Evolutionary conservation across 1,140 invertebrate species (phyloP).

Genomic region (Pachyrhynchus sulphureomaculatus): DNA sequence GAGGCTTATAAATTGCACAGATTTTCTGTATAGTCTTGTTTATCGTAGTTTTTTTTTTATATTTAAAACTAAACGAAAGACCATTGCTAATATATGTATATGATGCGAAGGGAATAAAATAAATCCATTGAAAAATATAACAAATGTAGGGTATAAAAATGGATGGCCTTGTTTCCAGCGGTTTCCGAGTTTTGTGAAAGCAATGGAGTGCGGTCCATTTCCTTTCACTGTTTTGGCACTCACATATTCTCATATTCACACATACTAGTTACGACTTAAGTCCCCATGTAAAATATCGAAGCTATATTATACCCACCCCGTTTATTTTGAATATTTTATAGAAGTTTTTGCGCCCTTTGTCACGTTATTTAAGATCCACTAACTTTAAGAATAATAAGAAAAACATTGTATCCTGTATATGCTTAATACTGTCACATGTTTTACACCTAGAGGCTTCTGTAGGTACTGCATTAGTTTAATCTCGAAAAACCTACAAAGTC

Average conservation of each 20-base stretch:
- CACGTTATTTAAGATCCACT: too few species aligned
- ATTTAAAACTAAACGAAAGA: too few species aligned
- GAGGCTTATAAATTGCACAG: too few species aligned
- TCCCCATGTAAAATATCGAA: conserved; percentile 22
- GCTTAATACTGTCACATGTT: too few species aligned
- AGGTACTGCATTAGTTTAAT: too few species aligned
- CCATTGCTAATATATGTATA: conserved; percentile 30
- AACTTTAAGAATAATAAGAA: too few species aligned
- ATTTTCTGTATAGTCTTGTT: too few species aligned
- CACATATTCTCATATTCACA: conserved; percentile 41
- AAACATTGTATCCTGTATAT: too few species aligned
- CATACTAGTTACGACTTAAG: conserved; percentile 32
- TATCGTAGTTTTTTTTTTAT: too few species aligned
- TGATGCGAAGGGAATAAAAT: conserved; percentile 28
- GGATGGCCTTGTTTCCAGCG: conserved; percentile 40
- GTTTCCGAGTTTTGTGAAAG: conserved; percentile 38
- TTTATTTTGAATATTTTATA: conserved; percentile 22
- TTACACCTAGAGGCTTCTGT: too few species aligned
- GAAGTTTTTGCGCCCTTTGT: not conserved
- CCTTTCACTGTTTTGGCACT: conserved; percentile 34
- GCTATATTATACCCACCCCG: conserved; percentile 11
- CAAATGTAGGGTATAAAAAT: conserved; percentile 40
- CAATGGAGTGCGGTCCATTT: conserved; percentile 43
- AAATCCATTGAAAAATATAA: conserved; percentile 39
- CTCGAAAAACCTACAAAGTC: too few species aligned